These are phyloP conservation scores for Tetranychus urticae DNA, from an alignment of 1,140 invertebrate species.

Conservation along the genomic window DNA sequence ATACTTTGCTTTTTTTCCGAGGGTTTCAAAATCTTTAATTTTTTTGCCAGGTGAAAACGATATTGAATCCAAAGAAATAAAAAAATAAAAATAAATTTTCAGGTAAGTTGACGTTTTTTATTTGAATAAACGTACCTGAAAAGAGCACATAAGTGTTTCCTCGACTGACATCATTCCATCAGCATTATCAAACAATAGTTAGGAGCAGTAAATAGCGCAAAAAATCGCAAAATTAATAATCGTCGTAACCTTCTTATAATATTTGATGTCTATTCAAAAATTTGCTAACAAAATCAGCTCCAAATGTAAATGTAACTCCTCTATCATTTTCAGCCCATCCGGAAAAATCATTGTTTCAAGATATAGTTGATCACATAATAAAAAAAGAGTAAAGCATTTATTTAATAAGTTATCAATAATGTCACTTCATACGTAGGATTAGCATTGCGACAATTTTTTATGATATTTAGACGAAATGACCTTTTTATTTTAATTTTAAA, in stretches of 20 bases:
- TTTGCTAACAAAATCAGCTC: conserved; percentile 20
- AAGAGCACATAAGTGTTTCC: conserved; percentile 98
- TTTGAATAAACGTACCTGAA: conserved; percentile 29
- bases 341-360: conserved; percentile 52
- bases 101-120: no score
- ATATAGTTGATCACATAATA: conserved; percentile 93
- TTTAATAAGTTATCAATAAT: no score
- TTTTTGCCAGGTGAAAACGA: not conserved
- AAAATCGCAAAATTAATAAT: conserved; percentile 30
- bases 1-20: conserved; percentile 96
- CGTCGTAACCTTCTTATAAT: conserved; percentile 33
- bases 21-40: conserved; percentile 69
- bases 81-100: not conserved
- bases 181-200: conserved; percentile 99
- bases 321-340: conserved; percentile 24
- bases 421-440: no score
- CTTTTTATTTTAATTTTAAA: no score
- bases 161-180: conserved; percentile 99
- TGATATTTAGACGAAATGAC: no score
- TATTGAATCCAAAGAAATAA: not conserved
- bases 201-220: conserved; percentile 73
- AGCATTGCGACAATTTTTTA: no score
- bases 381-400: conserved; percentile 6
- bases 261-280: conserved; percentile 29
- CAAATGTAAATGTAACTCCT: conserved; percentile 25